A percentile compares a stretch with the other conserved stretches of the same genome.
Evolutionary conservation across 2,113 vertebrate genomes (phyloP).

Genomic region (Sphaerodactylus townsendi): DNA sequence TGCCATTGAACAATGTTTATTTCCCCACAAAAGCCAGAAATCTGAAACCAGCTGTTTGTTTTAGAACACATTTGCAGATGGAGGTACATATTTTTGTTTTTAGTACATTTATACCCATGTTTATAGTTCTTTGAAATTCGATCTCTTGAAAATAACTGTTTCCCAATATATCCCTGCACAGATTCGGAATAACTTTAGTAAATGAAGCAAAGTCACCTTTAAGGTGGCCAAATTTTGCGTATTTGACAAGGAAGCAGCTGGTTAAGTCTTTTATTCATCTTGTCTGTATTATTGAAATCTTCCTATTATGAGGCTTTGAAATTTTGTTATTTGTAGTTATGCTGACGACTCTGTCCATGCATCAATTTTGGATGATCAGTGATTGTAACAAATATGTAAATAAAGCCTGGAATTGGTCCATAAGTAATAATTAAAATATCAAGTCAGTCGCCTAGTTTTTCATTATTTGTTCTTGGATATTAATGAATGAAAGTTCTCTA

Average conservation of each 20-base stretch:
- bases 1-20: neutral
- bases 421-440: no score
- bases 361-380: no score
- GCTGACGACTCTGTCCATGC: no score
- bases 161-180: neutral
- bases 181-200: neutral
- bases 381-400: no score
- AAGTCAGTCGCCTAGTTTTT: neutral
- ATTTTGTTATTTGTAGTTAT: no score
- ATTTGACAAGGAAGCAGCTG: no score
- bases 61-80: constrained; percentile 17
- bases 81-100: constrained; percentile 20
- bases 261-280: no score
- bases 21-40: neutral
- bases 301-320: no score
- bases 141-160: constrained; percentile 1
- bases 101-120: neutral
- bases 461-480: neutral
- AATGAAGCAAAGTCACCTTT: neutral
- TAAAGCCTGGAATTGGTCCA: no score
- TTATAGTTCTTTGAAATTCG: constrained; percentile 21
- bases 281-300: no score
- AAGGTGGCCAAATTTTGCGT: no score
- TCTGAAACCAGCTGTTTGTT: constrained; percentile 40
- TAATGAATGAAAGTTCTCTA: neutral